Base-by-base conservation (phyloP, 2,888 invertebrate genomes). In the Nematopogon swammerdamellus region DNA sequence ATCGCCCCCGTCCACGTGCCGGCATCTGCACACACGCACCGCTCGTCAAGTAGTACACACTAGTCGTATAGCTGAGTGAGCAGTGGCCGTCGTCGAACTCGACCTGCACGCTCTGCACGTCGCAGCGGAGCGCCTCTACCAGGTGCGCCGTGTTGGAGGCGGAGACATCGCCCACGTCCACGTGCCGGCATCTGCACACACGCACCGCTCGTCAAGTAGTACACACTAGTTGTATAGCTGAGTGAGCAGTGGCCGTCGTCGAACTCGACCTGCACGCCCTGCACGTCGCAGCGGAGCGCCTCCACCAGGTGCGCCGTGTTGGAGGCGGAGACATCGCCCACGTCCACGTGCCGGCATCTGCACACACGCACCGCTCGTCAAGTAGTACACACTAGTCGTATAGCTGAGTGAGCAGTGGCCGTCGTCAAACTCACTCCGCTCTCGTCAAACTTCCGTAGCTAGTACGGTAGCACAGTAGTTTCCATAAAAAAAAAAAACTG, bases 31-130 rank as follows among this genome's bases (percentile, higher is more conserved):
- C 36, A 36, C 25, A 25, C 4, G 5, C 10, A 25, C 4, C 25
- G 25, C n/a, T n/a, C n/a, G n/a, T 2, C 6, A 43, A n/a, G 43
- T 18, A 6, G 4, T 6, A 18, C 10, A 6, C 18, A 16, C 44
- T 30, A 30, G n/a, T 25, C 25, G 8, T 25, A 8, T 25, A 25
- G 25, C 88, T 88, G 89, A 1, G 85, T 85, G 89, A 88, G 54
- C 88, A 88, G 61, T 87, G 87, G 1, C 88, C 88, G 69, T 89
- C 89, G 55, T 87, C 87, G 67, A 86, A 86, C 61, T 87, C 87
- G 3, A 82, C 84, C 63, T 85, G 85, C 19, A 85, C 72, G 4
- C 85, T 85, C 62, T 84, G 82, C 0, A 83, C 82, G 53, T 82
- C 72, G 43, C 80, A 67, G 51, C 73, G 75, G 1, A 86, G 64